Evolutionary conservation across 2,113 vertebrate genomes (phyloP).

Genomic region (Clinocottus analis): DNA sequence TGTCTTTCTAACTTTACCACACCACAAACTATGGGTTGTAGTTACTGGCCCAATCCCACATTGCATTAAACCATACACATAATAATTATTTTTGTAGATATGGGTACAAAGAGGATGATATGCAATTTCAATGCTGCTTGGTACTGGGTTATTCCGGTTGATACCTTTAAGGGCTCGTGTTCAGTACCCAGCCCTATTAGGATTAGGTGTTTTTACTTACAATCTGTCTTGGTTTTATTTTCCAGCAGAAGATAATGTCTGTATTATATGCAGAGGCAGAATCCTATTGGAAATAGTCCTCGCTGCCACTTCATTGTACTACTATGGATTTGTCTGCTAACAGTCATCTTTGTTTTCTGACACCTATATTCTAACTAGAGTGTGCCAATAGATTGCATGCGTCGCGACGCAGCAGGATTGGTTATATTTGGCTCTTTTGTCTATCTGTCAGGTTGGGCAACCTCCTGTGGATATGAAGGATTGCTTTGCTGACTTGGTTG

Average conservation of each 20-base stretch:
- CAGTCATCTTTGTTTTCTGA: slow-evolving; percentile 41
- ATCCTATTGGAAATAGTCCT: slow-evolving; percentile 21
- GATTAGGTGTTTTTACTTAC: background rate
- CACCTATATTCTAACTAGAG: slow-evolving; percentile 30
- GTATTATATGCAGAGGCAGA: background rate
- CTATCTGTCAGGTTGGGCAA: slow-evolving; percentile 61
- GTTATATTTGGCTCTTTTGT: slow-evolving; percentile 56
- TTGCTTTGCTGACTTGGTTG: slow-evolving; percentile 70
- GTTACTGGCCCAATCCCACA: background rate
- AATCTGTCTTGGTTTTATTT: slow-evolving; percentile 28
- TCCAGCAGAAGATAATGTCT: background rate
- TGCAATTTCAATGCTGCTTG: background rate
- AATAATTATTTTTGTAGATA: background rate
- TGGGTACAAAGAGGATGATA: background rate
- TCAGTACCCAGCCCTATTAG: background rate
- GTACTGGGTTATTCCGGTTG: background rate
- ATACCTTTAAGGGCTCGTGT: background rate
- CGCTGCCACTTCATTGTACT: slow-evolving; percentile 37
- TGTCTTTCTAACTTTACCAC: background rate
- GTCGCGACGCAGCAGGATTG: slow-evolving; percentile 36
- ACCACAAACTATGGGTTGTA: background rate
- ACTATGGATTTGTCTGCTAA: slow-evolving; percentile 15
- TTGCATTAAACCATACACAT: background rate
- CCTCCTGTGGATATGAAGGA: slow-evolving; percentile 64
- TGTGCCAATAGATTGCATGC: slow-evolving; percentile 21